A percentile compares a stretch with the other conserved stretches of the same genome.
These are phyloP conservation scores for Nemotelus nigrinus DNA, from an alignment of 2,888 invertebrate species.

Conservation along the genomic window DNA sequence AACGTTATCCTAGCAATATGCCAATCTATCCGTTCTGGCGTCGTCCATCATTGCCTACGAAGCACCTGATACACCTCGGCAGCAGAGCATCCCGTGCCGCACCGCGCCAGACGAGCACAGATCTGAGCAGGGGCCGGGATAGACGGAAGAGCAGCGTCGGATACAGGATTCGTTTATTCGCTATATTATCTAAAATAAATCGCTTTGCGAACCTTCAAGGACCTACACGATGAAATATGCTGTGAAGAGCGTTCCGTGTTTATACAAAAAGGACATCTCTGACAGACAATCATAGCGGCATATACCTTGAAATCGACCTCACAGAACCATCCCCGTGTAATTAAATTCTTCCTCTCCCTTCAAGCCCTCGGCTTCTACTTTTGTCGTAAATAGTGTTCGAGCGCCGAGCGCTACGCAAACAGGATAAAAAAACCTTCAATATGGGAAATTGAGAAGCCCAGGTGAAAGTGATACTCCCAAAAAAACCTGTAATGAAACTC, in stretches of 20 bases:
- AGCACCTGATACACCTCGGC: conserved; percentile 25
- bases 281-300: background rate
- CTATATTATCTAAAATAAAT: conserved; percentile 23
- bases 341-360: background rate
- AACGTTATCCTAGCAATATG: conserved; percentile 65
- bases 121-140: too few species aligned
- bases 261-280: conserved; percentile 7
- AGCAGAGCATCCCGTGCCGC: background rate
- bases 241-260: background rate
- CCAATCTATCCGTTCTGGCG: conserved; percentile 36
- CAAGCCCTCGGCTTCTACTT: background rate
- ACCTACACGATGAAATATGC: background rate
- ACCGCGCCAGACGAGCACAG: too few species aligned
- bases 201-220: conserved; percentile 7
- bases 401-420: background rate
- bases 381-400: conserved; percentile 1
- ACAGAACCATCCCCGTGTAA: background rate
- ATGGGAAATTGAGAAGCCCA: conserved; percentile 36
- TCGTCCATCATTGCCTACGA: conserved; percentile 22
- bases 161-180: conserved; percentile 21
- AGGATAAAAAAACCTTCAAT: background rate
- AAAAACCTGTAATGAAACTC: conserved; percentile 18
- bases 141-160: too few species aligned
- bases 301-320: conserved; percentile 5
- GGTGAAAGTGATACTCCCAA: conserved; percentile 52